phyloP scores from a whole-genome alignment of 1,140 invertebrate species.

The Drosophila ercepeae region DNA sequence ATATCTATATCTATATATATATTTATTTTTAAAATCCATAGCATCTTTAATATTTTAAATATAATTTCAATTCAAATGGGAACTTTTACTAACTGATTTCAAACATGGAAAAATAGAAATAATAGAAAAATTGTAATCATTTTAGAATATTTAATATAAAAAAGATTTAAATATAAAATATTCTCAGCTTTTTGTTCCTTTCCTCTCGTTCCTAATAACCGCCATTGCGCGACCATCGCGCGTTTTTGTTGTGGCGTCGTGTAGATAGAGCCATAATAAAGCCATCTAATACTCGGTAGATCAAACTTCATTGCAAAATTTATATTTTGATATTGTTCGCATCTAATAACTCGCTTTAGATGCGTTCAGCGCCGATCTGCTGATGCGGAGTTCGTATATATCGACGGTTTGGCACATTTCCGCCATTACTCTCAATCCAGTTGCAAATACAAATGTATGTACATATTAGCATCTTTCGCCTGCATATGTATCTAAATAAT shows the following conservation, averaged over 20 bases:
- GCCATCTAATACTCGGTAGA: slow-evolving; percentile 41
- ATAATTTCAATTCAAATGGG: too few relatives aligned
- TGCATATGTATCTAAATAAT: slow-evolving; percentile 43
- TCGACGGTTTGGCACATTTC: slow-evolving; percentile 21
- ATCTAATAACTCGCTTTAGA: slow-evolving; percentile 15
- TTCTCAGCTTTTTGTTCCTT: not conserved
- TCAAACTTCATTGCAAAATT: slow-evolving; percentile 52
- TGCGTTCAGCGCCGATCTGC: slow-evolving; percentile 2
- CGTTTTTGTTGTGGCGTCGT: slow-evolving; percentile 17
- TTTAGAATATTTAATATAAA: too few relatives aligned
- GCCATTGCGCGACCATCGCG: not conserved
- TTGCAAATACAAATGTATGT: slow-evolving; percentile 38
- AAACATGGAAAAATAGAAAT: too few relatives aligned
- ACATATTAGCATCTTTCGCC: slow-evolving; percentile 23
- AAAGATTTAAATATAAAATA: not conserved
- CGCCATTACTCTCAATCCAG: slow-evolving; percentile 16
- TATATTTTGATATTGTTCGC: slow-evolving; percentile 36
- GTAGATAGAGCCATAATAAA: slow-evolving; percentile 19
- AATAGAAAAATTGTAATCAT: too few relatives aligned
- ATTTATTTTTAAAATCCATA: too few relatives aligned
- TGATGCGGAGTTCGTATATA: slow-evolving; percentile 8
- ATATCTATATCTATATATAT: too few relatives aligned
- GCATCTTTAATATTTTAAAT: too few relatives aligned
- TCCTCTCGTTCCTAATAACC: slow-evolving; percentile 3
- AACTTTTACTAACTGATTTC: too few relatives aligned